Evolutionary conservation across 1,140 invertebrate genomes (phyloP), one percentile per base, ranked within the genome.

Genomic region (Diprion similis): DNA sequence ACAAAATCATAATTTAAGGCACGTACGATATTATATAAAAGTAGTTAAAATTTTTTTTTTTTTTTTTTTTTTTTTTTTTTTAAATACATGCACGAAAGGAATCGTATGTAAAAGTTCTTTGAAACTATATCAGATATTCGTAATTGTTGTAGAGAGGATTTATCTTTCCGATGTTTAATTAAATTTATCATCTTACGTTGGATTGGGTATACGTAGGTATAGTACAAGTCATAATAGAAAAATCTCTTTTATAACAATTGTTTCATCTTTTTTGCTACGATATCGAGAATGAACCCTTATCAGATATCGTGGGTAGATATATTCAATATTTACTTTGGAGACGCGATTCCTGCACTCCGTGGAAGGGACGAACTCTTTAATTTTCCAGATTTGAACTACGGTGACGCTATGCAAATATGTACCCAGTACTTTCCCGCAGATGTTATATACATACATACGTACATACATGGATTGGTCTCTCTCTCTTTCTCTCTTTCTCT

Each of bases 301-400:
- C 82, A 71, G 76, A 78, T 81, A 79, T 80, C 79, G 81, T 78
- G 67, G 75, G 10, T 15, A 13, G 18, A 75, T 71, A 69, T 71
- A 73, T 81, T 84, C 80, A 85, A 85, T 85, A 85, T 85, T 85
- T 83, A 85, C 81, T 79, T 72, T 83, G 73, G 76, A 77, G 82
- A 81, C 79, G 78, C 79, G 80, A 77, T 73, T 68, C 46, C n/a
- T 64, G 48, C 64, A 70, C 24, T 37, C 24, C 24, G 6, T 37
- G 24, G 24, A 37, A 78, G 74, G 78, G 77, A 78, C 79, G 83
- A 82, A 81, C 78, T 79, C 78, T 84, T 80, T 82, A 85, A 85
- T 85, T 85, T 82, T 84, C 73, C 82, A 77, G 79, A 81, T 74
- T 82, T 75, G 78, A 78, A 77, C 77, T 81, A 75, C 70, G 74